Evolutionary conservation across 1,140 invertebrate species (phyloP).

Genomic region (Drosophila pectinifera): DNA sequence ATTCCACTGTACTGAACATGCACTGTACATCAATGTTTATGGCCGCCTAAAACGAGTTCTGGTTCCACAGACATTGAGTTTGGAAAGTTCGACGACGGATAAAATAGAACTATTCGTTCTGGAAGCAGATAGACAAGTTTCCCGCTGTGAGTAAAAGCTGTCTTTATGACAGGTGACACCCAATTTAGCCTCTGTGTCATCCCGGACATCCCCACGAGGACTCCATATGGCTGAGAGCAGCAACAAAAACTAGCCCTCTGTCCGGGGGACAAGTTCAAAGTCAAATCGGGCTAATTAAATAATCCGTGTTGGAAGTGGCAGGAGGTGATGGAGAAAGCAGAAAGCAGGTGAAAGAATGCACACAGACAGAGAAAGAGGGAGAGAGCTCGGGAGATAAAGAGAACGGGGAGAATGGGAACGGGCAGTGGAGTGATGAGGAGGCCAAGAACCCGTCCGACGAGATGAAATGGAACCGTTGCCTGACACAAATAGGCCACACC

Average conservation of each 20-base stretch:
- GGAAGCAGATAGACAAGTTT: background rate
- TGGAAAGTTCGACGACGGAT: background rate
- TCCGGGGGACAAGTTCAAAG: constrained; percentile 49
- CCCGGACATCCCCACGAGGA: constrained; percentile 3
- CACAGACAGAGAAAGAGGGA: constrained; percentile 4
- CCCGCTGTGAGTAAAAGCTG: background rate
- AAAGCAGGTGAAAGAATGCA: constrained; percentile 52
- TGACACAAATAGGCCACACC: constrained; percentile 75
- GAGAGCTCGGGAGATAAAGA: constrained; percentile 27
- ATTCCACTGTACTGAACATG: background rate
- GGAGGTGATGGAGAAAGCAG: constrained; percentile 38
- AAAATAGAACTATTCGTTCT: constrained; percentile 2
- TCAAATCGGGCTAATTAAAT: constrained; percentile 57
- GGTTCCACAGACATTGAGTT: background rate
- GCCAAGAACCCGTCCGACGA: constrained; percentile 72
- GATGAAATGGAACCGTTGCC: constrained; percentile 77
- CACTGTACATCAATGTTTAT: constrained; percentile 4
- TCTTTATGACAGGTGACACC: constrained; percentile 4
- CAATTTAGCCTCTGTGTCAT: background rate
- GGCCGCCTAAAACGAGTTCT: background rate
- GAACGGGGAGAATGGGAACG: constrained; percentile 11
- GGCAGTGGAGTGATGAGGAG: constrained; percentile 11
- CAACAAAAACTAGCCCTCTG: constrained; percentile 1
- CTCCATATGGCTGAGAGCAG: constrained; percentile 10
- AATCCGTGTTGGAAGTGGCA: constrained; percentile 48